These are phyloP conservation scores for Pyrgilauda ruficollis DNA, from an alignment of 2,113 vertebrate genomes.

Conservation along the genomic window DNA sequence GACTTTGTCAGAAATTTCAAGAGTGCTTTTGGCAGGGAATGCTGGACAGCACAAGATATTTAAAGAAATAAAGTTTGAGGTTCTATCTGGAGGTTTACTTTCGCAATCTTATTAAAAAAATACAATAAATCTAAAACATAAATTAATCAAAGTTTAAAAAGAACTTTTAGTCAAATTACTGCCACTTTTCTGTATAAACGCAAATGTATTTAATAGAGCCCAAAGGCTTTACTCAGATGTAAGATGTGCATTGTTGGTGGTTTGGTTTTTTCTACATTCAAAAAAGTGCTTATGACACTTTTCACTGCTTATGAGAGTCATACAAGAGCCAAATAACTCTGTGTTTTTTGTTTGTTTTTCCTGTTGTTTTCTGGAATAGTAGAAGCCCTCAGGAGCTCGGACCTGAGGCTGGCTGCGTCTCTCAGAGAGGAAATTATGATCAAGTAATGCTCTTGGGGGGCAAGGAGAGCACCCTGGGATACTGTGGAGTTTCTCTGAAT, in stretches of 20 bases:
- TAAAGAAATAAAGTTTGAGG: not conserved
- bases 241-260: not conserved
- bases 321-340: not conserved
- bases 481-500: not conserved
- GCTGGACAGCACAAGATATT: not conserved
- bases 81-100: not conserved
- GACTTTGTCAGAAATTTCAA: not conserved
- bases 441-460: not conserved
- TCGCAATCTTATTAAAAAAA: not conserved
- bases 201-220: not conserved
- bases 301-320: not conserved
- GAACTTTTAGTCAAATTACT: not conserved
- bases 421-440: not conserved
- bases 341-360: not conserved
- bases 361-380: not conserved
- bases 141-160: not conserved
- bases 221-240: not conserved
- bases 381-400: not conserved
- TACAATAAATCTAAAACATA: not conserved
- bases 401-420: not conserved
- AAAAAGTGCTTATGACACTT: not conserved
- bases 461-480: not conserved
- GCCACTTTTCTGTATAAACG: not conserved
- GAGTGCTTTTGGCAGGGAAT: not conserved
- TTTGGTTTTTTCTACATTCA: not conserved